These are phyloP conservation scores for Crepidodera aurea DNA, from an alignment of 2,888 invertebrate species.

Conservation along the genomic window DNA sequence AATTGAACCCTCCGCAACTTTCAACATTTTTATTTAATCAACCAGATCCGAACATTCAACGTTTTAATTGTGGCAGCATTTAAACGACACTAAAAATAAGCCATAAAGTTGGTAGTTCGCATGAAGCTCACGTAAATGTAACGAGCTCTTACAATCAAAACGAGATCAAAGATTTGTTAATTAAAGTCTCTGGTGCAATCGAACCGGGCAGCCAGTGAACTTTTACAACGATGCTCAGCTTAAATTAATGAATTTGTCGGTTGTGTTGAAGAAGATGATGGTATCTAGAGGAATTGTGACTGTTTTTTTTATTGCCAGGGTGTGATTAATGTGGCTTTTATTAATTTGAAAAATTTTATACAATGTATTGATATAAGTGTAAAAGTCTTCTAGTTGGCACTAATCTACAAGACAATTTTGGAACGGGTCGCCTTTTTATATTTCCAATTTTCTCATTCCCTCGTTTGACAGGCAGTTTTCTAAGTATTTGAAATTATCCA, in stretches of 20 bases:
- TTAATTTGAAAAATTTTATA: too few species aligned
- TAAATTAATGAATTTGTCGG: slow-evolving; percentile 58
- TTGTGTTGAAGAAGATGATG: slow-evolving; percentile 40
- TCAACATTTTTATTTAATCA: slow-evolving; percentile 36
- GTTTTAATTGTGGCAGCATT: slow-evolving; percentile 40
- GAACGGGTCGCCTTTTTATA: too few species aligned
- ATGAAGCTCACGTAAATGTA: slow-evolving; percentile 36
- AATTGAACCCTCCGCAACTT: slow-evolving; percentile 22
- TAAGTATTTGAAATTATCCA: too few species aligned
- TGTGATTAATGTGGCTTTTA: slow-evolving; percentile 1
- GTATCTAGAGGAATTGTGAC: background rate
- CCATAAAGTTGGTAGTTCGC: slow-evolving; percentile 35
- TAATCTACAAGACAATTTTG: too few species aligned
- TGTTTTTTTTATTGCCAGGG: slow-evolving; percentile 1
- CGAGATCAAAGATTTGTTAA: slow-evolving; percentile 44
- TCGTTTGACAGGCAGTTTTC: too few species aligned
- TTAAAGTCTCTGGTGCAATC: slow-evolving; percentile 43
- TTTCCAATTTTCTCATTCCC: too few species aligned
- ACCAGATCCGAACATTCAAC: slow-evolving; percentile 26
- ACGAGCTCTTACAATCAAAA: slow-evolving; percentile 35
- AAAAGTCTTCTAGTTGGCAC: too few species aligned
- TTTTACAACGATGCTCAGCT: slow-evolving; percentile 41
- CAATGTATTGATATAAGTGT: too few species aligned
- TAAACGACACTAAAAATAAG: slow-evolving; percentile 38
- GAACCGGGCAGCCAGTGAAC: slow-evolving; percentile 31